These are phyloP conservation scores for Paedocypris micromegethes DNA, from an alignment of 2,797 vertebrate genomes.

Conservation along the genomic window DNA sequence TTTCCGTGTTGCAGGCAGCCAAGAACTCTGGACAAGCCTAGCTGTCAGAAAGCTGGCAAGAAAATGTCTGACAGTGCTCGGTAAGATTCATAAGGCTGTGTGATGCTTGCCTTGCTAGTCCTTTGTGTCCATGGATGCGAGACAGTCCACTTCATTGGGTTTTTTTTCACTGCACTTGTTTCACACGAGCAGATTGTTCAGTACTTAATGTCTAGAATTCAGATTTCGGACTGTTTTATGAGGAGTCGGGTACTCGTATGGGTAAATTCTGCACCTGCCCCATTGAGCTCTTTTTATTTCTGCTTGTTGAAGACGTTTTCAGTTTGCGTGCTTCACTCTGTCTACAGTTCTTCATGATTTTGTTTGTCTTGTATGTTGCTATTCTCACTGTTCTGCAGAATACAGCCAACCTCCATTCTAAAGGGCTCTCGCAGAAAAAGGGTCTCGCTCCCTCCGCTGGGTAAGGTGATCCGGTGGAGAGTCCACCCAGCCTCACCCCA, in stretches of 20 bases:
- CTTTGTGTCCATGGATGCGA: neutral
- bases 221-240: neutral
- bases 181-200: no score
- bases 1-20: slow-evolving; percentile 84
- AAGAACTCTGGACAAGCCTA: slow-evolving; percentile 86
- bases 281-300: neutral
- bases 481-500: slow-evolving; percentile 30
- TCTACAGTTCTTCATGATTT: slow-evolving; percentile 27
- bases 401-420: slow-evolving; percentile 57
- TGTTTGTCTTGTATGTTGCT: slow-evolving; percentile 54
- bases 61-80: slow-evolving; percentile 83
- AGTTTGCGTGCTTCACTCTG: slow-evolving; percentile 6
- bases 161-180: no score
- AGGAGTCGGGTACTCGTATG: slow-evolving; percentile 1
- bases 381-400: slow-evolving; percentile 50
- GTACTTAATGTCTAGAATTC: no score
- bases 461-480: slow-evolving; percentile 49
- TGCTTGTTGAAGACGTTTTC: slow-evolving; percentile 21
- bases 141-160: neutral
- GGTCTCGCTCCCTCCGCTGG: slow-evolving; percentile 46
- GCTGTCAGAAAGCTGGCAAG: slow-evolving; percentile 83
- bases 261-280: slow-evolving; percentile 1
- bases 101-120: slow-evolving; percentile 6
- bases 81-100: slow-evolving; percentile 69
- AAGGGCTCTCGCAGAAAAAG: slow-evolving; percentile 54